Conservation (phyloP, 2,888 invertebrate species). For the Phyllotreta striolata region DNA sequence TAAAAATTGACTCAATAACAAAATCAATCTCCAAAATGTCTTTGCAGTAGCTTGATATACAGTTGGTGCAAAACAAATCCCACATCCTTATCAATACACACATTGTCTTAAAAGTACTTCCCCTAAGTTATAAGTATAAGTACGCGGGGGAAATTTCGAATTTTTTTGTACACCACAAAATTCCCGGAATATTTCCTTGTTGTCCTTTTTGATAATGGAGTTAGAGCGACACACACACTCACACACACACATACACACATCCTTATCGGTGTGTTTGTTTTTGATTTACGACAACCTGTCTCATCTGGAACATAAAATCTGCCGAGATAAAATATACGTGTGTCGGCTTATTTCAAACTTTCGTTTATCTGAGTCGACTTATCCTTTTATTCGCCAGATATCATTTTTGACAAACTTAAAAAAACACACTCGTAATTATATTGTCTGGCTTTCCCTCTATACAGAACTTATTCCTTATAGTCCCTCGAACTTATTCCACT, state of each 20-base stretch:
- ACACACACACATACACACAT: constrained; percentile 18
- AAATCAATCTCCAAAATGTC: no score
- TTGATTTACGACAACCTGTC: constrained; percentile 51
- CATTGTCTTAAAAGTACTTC: neutral
- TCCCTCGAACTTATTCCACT: constrained; percentile 9
- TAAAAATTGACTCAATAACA: no score
- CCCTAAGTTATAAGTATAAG: neutral
- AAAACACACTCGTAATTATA: constrained; percentile 40
- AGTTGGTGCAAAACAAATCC: no score
- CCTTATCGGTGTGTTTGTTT: constrained; percentile 47
- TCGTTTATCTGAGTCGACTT: constrained; percentile 46
- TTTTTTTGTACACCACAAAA: constrained; percentile 9
- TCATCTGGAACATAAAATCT: constrained; percentile 58
- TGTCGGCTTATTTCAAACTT: constrained; percentile 49
- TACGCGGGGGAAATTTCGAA: neutral
- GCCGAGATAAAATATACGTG: constrained; percentile 49
- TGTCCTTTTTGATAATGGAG: constrained; percentile 31
- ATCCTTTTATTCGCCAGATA: constrained; percentile 48
- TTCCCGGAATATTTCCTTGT: constrained; percentile 27
- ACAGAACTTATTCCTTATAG: no score
- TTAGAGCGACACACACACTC: constrained; percentile 19
- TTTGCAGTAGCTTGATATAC: no score
- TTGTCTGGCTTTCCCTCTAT: constrained; percentile 20
- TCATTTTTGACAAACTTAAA: constrained; percentile 43
- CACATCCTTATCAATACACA: no score